Evolutionary conservation across 1,140 invertebrate species (phyloP).

Genomic region (Theocolax elegans): DNA sequence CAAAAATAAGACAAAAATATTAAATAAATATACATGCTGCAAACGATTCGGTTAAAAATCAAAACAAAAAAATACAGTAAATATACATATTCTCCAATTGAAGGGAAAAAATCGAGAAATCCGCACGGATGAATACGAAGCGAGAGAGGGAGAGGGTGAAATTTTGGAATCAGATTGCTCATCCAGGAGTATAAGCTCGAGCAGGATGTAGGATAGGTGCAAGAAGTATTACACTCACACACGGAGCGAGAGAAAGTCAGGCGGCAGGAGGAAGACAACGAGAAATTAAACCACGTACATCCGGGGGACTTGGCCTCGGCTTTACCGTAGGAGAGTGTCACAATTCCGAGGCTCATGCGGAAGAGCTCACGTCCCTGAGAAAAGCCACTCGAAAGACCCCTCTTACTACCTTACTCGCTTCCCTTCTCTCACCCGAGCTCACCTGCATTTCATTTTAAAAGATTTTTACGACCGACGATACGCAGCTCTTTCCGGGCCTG

Average conservation of each 20-base stretch:
- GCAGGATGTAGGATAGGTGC: no score
- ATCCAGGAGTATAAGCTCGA: neutral
- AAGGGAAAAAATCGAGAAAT: neutral
- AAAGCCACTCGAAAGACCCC: conserved; percentile 10
- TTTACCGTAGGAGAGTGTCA: conserved; percentile 1
- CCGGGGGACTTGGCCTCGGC: neutral
- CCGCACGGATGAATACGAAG: neutral
- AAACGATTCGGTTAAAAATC: no score
- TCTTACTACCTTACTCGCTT: neutral
- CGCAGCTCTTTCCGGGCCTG: conserved; percentile 12
- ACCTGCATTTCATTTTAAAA: conserved; percentile 34
- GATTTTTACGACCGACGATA: conserved; percentile 22
- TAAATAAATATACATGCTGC: no score
- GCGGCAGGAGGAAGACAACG: conserved; percentile 11
- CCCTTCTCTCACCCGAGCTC: neutral
- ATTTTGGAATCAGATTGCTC: conserved; percentile 24
- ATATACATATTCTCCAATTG: no score
- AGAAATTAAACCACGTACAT: conserved; percentile 34
- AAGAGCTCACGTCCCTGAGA: neutral
- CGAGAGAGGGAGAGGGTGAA: neutral
- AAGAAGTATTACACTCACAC: neutral
- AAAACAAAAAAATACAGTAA: no score
- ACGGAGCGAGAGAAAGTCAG: neutral
- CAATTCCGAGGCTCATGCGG: neutral
- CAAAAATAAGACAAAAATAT: no score